phyloP scores from a whole-genome alignment of 2,113 vertebrate species.

The Tragelaphus scriptus region DNA sequence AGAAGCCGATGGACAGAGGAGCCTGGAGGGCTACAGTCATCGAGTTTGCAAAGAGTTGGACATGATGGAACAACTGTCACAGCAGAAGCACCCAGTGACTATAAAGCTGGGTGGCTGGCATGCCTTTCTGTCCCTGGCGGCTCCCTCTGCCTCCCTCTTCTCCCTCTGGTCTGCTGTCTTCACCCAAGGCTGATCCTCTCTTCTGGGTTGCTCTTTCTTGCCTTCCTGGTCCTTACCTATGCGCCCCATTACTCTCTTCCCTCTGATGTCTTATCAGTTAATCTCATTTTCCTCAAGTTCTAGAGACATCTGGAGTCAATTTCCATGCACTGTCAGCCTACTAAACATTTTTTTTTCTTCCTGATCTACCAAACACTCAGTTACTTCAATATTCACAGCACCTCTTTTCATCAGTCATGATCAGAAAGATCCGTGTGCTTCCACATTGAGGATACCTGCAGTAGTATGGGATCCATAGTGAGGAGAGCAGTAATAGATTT shows the following conservation, averaged over 20 bases:
- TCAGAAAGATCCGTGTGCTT: background rate
- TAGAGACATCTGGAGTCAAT: background rate
- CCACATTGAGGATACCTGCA: background rate
- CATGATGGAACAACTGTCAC: fast-evolving
- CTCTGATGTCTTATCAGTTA: background rate
- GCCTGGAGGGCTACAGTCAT: background rate
- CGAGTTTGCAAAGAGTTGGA: background rate
- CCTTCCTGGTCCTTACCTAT: background rate
- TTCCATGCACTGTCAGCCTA: background rate
- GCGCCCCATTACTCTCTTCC: too few relatives aligned
- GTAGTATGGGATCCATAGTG: background rate
- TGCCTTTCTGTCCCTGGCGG: background rate
- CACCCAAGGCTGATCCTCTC: too few relatives aligned
- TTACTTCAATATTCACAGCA: background rate
- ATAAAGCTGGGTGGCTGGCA: fast-evolving
- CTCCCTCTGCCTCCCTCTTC: background rate
- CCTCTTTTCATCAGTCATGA: background rate
- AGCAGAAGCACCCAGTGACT: background rate
- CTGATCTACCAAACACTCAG: background rate
- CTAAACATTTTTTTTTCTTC: background rate
- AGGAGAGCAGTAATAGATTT: background rate
- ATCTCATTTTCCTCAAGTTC: background rate
- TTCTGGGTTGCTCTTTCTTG: background rate
- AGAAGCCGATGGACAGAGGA: background rate
- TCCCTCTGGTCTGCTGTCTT: background rate